These are phyloP conservation scores for Pipistrellus pipistrellus DNA, from an alignment of 2,797 vertebrate species.

Conservation along the genomic window DNA sequence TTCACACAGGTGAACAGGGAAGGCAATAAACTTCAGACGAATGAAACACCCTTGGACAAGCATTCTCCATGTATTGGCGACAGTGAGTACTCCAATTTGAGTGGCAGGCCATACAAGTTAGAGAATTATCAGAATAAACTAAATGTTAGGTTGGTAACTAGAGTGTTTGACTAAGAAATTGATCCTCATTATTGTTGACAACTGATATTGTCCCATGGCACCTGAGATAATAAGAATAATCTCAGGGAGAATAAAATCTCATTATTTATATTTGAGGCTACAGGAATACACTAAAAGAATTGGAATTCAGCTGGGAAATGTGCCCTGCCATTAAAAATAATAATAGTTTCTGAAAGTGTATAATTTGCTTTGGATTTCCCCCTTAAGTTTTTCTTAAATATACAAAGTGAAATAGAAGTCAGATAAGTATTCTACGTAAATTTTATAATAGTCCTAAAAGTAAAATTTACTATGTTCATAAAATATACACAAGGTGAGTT, in stretches of 20 bases:
- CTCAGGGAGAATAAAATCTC: not conserved
- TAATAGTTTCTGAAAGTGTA: not conserved
- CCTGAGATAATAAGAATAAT: not conserved
- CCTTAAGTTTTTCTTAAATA: not conserved
- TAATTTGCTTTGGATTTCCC: not conserved
- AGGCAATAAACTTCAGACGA: not conserved
- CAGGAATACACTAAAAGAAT: not conserved
- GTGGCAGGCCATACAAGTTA: not conserved
- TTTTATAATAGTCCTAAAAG: not conserved
- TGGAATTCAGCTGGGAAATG: not conserved
- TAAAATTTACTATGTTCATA: not conserved
- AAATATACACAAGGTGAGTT: not conserved
- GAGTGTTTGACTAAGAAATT: not conserved
- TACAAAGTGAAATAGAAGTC: not conserved
- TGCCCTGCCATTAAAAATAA: not conserved
- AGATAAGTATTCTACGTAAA: not conserved
- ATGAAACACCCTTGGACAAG: not conserved
- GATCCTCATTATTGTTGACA: not conserved
- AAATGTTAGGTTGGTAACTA: not conserved
- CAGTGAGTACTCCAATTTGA: not conserved
- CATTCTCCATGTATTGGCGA: not conserved
- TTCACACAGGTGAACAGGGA: not conserved
- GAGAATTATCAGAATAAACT: not conserved
- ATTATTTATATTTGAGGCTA: not conserved
- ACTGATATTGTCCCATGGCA: not conserved